Conservation (phyloP, 2,888 invertebrate genomes). For the Monoplex corrugatus region DNA sequence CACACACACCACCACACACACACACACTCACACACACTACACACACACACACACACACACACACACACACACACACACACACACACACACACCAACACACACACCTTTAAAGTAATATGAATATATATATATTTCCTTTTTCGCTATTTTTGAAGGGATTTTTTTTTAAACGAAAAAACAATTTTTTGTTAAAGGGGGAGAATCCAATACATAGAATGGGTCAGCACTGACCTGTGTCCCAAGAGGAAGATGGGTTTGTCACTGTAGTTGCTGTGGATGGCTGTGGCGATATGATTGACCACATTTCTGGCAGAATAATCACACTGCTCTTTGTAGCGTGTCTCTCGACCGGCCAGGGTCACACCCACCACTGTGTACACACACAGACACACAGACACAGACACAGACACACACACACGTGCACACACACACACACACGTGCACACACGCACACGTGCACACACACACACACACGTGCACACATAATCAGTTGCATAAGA, state of each 20-base stretch:
- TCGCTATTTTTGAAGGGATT: too few relatives aligned
- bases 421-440: constrained; percentile 17
- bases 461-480: too few relatives aligned
- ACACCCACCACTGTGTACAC: constrained; percentile 66
- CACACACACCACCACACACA: background rate
- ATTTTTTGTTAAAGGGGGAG: too few relatives aligned
- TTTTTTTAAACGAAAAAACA: too few relatives aligned
- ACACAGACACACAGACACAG: background rate
- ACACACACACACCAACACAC: too few relatives aligned
- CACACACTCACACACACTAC: background rate
- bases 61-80: background rate
- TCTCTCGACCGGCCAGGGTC: constrained; percentile 71
- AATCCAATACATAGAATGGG: too few relatives aligned
- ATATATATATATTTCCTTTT: too few relatives aligned
- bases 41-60: background rate
- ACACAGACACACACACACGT: too few relatives aligned
- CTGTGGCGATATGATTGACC: constrained; percentile 61
- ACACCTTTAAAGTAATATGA: too few relatives aligned
- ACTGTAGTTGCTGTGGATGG: constrained; percentile 58
- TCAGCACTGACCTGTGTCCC: constrained; percentile 76
- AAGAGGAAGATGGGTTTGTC: constrained; percentile 71
- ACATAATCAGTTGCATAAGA: too few relatives aligned
- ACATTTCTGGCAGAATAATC: constrained; percentile 54
- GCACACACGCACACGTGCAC: too few relatives aligned
- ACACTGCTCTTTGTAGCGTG: constrained; percentile 64